These are phyloP conservation scores for Deilephila elpenor DNA, from an alignment of 2,888 invertebrate genomes.

Conservation along the genomic window DNA sequence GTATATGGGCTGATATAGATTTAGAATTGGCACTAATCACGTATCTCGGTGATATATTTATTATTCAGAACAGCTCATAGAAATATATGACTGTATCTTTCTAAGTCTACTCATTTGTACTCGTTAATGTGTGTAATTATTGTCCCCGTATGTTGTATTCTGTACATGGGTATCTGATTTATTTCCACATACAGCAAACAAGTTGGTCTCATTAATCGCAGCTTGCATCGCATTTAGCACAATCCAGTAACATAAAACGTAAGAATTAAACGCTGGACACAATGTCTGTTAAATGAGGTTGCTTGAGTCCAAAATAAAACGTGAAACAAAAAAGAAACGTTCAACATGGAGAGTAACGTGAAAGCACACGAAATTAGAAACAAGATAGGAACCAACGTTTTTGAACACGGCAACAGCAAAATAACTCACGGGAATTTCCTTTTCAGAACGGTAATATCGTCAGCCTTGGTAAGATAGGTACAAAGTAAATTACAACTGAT, in stretches of 20 bases:
- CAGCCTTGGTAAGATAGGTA: neutral
- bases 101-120: too few relatives aligned
- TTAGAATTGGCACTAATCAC: too few relatives aligned
- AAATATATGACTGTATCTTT: too few relatives aligned
- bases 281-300: conserved; percentile 18
- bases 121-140: too few relatives aligned
- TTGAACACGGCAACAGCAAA: conserved; percentile 15
- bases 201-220: neutral
- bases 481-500: conserved; percentile 20
- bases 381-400: conserved; percentile 17
- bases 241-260: neutral
- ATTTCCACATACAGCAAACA: neutral
- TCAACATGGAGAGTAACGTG: neutral
- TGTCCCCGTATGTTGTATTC: too few relatives aligned
- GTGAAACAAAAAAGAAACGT: neutral
- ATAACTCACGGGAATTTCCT: neutral
- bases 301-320: neutral
- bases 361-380: conserved; percentile 16
- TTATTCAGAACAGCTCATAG: too few relatives aligned
- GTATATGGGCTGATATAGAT: too few relatives aligned
- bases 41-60: too few relatives aligned
- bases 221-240: neutral
- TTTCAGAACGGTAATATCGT: neutral
- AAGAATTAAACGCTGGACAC: neutral
- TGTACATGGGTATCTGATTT: neutral